phyloP scores from a whole-genome alignment of 2,113 vertebrate species.

The Eclectus roratus region DNA sequence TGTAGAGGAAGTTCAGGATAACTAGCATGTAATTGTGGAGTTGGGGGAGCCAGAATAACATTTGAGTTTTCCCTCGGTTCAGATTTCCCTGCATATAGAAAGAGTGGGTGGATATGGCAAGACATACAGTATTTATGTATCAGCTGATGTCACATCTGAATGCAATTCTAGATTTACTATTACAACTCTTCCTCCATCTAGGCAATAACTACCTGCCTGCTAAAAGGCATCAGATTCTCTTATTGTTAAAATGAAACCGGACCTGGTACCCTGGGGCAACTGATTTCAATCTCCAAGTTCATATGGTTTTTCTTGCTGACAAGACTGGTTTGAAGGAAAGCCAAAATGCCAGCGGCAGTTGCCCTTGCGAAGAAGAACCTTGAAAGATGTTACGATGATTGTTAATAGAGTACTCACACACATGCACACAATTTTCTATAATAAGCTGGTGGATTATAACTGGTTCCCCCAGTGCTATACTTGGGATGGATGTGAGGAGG shows the following conservation, averaged over 20 bases:
- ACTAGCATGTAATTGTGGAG: background rate
- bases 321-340: conserved; percentile 69
- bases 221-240: conserved; percentile 66
- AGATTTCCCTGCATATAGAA: conserved; percentile 55
- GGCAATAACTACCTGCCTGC: conserved; percentile 63
- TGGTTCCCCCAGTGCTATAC: background rate
- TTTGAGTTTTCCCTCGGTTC: background rate
- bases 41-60: conserved; percentile 28
- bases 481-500: background rate
- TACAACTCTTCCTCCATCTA: conserved; percentile 63
- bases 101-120: conserved; percentile 40
- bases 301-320: conserved; percentile 69
- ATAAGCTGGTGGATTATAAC: background rate
- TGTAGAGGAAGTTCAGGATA: conserved; percentile 15
- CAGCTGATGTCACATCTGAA: conserved; percentile 67
- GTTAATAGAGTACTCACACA: background rate
- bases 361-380: conserved; percentile 58
- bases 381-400: conserved; percentile 14
- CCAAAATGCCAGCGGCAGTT: conserved; percentile 60
- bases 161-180: conserved; percentile 61
- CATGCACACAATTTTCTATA: background rate
- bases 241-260: conserved; percentile 66
- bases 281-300: conserved; percentile 71
- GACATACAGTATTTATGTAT: background rate
- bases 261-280: conserved; percentile 66